Base-by-base conservation (phyloP, 1,140 invertebrate genomes). In the Lordiphosa clarofinis region DNA sequence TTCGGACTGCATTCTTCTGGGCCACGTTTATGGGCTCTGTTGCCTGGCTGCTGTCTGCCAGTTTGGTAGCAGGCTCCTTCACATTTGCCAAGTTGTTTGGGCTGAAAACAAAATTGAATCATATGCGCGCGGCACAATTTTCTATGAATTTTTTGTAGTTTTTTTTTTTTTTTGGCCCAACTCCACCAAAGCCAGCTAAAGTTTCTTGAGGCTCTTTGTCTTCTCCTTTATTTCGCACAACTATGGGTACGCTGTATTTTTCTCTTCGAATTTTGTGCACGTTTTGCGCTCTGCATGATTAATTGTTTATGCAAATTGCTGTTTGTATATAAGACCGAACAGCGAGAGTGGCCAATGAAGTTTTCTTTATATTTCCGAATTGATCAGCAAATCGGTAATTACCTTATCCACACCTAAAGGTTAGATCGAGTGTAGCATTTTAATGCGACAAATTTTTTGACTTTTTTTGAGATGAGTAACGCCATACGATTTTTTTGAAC, bases 241-340 rank as follows among this genome's bases (percentile, higher is more conserved):
- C 74, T 79, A 79, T 73, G 69, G 66, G 66, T 81, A 74, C 12
- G 21, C 7, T 35, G 21, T 11, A 11, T 19, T 48, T 67, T 62
- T 47, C 19, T 57, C 68, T 73, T 48, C 48, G 69, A 70, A 84
- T 84, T 84, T 84, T 52, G 61, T 72, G 65, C 78, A 84, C 78
- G 78, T 78, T 78, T 84, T 57, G 49, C 65, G 79, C 64, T 84
- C 63, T 73, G 73, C 73, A 84, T 84, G 78, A 84, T 84, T 84
- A 84, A 84, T 84, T 84, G 79, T 84, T 84, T 73, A 84, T 84
- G 78, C 78, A 84, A 84, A 84, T 84, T 82, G 58, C 50, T 78
- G 52, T 56, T 63, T 70, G 68, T 68, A 76, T 76, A 72, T 61
- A 72, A 72, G 72, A 72, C 49, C 38, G 21, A 28, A 10, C 15